Conservation (phyloP, 1,140 invertebrate genomes). For the Episyrphus balteatus region DNA sequence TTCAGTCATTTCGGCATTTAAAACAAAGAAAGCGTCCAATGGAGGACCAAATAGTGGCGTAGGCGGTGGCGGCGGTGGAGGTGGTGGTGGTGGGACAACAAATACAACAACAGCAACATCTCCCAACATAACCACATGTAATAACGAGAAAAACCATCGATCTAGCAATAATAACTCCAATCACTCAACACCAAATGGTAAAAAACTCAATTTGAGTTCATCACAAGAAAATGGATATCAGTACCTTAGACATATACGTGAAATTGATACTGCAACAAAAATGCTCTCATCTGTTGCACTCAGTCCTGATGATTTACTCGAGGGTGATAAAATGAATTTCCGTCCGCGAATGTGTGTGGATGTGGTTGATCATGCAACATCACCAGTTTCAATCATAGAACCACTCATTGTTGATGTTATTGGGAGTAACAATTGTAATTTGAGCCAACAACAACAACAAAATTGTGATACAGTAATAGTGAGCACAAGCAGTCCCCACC, state of each 20-base stretch:
- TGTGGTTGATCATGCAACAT: slow-evolving; percentile 22
- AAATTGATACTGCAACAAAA: slow-evolving; percentile 33
- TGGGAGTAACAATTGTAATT: neutral
- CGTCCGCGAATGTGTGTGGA: slow-evolving; percentile 15
- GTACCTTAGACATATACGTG: slow-evolving; percentile 32
- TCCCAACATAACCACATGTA: neutral
- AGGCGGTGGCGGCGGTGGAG: slow-evolving; percentile 1
- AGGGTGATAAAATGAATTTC: slow-evolving; percentile 12
- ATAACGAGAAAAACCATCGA: neutral
- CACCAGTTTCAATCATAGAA: neutral
- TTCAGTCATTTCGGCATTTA: slow-evolving; percentile 37
- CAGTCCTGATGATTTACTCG: slow-evolving; percentile 14
- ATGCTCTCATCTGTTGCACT: slow-evolving; percentile 23
- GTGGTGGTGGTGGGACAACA: neutral
- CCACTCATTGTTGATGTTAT: neutral
- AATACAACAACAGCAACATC: slow-evolving; percentile 1
- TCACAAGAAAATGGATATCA: slow-evolving; percentile 33
- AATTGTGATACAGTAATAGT: neutral
- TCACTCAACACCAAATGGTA: too few relatives aligned
- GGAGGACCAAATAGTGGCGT: neutral
- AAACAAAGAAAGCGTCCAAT: slow-evolving; percentile 21
- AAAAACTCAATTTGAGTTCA: neutral
- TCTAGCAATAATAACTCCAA: too few relatives aligned
- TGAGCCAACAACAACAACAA: neutral
- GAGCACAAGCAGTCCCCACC: neutral